Base-by-base conservation (phyloP, 1,140 invertebrate species). In the Drosophila willistoni region DNA sequence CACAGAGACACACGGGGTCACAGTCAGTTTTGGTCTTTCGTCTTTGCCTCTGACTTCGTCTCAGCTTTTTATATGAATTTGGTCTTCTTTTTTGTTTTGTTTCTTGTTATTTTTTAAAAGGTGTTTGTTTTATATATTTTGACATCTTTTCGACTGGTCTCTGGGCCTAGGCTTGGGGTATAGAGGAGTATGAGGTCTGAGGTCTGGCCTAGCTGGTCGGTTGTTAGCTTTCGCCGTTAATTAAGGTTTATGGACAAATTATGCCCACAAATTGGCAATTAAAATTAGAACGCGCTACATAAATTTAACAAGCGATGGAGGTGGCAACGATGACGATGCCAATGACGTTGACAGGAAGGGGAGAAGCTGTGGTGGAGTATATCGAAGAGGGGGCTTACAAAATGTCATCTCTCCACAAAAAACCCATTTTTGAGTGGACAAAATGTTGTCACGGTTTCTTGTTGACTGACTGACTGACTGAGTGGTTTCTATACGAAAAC, bases 191-290 rank as follows among this genome's bases (percentile, higher is more conserved):
- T 29, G 29, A 29, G 17, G 7, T n/a, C 7, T 19, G 44, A 22
- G 44, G 17, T 51, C 17, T 51, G 17, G 44, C 19, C 44, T 19
- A 71, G 67, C 57, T 72, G 73, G 51, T 41, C 59, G 73, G 42
- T 55, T 89, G 84, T 89, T 89, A 70, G 74, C 80, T 89, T 89
- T 89, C 66, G 84, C 82, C 80, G 85, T 89, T 89, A 89, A 89
- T 89, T 89, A 89, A 84, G 80, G 81, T 89, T 89, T 89, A 89
- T 89, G 81, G 77, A 81, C 84, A 89, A 89, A 89, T 89, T 89
- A 89, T 89, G 84, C 81, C 85, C 84, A 89, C 84, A 89, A 89
- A 89, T 90, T 89, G 84, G 74, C 84, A 89, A 89, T 89, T 89
- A 89, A 89, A 89, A 89, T 89, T 89, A 89, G 84, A 89, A 84